phyloP scores from a whole-genome alignment of 2,888 invertebrate genomes.

The Machimus atricapillus region DNA sequence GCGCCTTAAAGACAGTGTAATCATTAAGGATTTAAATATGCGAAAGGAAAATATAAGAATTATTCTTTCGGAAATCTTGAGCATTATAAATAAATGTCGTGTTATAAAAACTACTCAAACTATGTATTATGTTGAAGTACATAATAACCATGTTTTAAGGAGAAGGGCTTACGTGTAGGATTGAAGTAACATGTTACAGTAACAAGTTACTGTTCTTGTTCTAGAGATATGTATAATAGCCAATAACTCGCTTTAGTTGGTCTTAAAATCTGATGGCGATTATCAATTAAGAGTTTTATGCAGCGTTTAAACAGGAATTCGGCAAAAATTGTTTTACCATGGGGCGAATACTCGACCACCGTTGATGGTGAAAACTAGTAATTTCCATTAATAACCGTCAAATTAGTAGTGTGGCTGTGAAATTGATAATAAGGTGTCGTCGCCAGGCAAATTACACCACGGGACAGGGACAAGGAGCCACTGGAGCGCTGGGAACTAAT shows the following conservation, averaged over 20 bases:
- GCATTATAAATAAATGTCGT: no score
- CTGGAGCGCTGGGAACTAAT: not conserved
- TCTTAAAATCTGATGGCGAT: not conserved
- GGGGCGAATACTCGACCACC: not conserved
- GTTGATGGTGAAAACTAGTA: not conserved
- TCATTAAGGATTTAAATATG: no score
- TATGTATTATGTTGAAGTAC: no score
- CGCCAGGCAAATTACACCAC: not conserved
- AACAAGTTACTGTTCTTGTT: not conserved
- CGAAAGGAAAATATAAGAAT: no score
- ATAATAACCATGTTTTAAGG: no score
- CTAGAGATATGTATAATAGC: not conserved
- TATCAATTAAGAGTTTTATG: not conserved
- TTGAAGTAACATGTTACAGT: not conserved
- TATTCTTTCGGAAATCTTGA: no score
- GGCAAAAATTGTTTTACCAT: not conserved
- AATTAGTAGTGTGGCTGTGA: not conserved
- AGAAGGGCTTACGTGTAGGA: not conserved
- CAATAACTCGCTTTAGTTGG: not conserved
- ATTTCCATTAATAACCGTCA: not conserved
- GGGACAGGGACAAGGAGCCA: not conserved
- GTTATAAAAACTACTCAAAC: no score
- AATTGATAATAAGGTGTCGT: not conserved
- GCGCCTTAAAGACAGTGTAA: no score
- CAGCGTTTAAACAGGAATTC: not conserved